These are phyloP conservation scores for Regulus satrapa DNA, from an alignment of 2,113 vertebrate species.

Conservation along the genomic window DNA sequence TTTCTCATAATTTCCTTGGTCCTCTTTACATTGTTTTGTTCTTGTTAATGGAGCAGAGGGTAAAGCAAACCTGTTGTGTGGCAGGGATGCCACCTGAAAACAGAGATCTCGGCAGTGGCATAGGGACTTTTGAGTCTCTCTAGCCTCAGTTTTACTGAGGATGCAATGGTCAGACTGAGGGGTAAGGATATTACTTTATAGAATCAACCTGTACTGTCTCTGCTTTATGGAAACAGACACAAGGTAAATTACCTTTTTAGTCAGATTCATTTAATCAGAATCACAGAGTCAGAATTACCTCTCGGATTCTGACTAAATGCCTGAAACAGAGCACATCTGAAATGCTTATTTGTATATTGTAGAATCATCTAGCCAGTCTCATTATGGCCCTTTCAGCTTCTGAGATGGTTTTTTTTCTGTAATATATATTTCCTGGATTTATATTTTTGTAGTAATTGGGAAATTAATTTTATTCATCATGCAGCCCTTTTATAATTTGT, in stretches of 20 bases:
- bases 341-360: neutral
- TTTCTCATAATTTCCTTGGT: no score
- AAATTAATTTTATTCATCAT: neutral
- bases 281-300: no score
- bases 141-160: neutral
- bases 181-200: neutral
- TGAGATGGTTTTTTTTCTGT: neutral
- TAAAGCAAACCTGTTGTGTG: rapidly evolving
- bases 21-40: neutral
- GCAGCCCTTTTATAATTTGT: neutral
- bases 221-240: neutral
- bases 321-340: neutral
- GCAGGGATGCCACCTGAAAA: neutral
- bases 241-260: no score
- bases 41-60: neutral
- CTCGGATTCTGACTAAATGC: neutral
- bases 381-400: neutral
- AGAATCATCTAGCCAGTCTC: neutral
- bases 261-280: no score
- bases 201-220: neutral
- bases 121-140: neutral
- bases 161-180: neutral
- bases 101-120: neutral
- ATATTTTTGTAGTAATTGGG: neutral
- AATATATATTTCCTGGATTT: neutral